These are phyloP conservation scores for Anoplopoma fimbria DNA, from an alignment of 2,113 vertebrate species.

Conservation along the genomic window DNA sequence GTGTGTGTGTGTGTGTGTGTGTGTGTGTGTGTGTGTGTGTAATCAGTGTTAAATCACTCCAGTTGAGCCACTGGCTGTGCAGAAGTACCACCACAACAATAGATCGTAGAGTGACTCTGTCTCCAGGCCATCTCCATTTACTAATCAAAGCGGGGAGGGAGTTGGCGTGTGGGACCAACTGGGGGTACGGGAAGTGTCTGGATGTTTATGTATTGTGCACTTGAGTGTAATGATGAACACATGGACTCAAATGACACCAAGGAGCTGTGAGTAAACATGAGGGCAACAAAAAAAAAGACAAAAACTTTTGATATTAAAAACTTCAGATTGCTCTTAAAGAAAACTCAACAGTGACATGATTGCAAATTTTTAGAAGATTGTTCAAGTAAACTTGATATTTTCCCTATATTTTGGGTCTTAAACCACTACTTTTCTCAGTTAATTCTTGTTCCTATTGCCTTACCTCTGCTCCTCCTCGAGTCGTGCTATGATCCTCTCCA, in stretches of 20 bases:
- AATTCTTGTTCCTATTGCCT: not conserved
- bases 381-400: too few relatives aligned
- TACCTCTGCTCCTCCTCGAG: slow-evolving; percentile 97
- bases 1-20: slow-evolving; percentile 11
- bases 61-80: slow-evolving; percentile 32
- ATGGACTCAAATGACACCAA: slow-evolving; percentile 6
- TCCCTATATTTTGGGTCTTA: not conserved
- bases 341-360: not conserved
- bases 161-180: not conserved
- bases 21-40: slow-evolving; percentile 11
- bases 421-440: not conserved
- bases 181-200: slow-evolving; percentile 17
- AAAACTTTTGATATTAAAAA: not conserved
- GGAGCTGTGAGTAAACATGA: slow-evolving; percentile 3
- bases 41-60: slow-evolving; percentile 69
- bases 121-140: slow-evolving; percentile 42
- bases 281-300: too few relatives aligned
- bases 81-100: slow-evolving; percentile 51
- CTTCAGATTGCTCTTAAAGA: not conserved
- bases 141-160: slow-evolving; percentile 47
- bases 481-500: slow-evolving; percentile 93
- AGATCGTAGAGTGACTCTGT: slow-evolving; percentile 20
- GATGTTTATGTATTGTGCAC: not conserved
- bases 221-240: not conserved
- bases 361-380: too few relatives aligned